Base-by-base conservation (phyloP, 1,140 invertebrate genomes). In the Brachionus sp. region DNA sequence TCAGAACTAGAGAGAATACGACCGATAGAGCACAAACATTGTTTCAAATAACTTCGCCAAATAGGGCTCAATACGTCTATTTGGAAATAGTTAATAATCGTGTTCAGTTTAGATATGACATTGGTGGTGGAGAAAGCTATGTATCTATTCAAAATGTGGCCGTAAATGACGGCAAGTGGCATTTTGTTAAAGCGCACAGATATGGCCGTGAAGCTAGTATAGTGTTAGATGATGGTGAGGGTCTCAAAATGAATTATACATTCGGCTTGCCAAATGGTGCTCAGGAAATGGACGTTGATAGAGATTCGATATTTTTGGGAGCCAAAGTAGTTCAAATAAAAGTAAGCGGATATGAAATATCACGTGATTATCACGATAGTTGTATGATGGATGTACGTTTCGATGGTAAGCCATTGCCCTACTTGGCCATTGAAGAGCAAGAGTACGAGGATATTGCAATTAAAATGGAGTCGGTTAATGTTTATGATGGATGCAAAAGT, bases 101-200 rank as follows among this genome's bases (percentile, higher is more conserved):
- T n/a, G 19, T 83, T 37, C 62, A 68, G 23, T 73, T 83, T 33
- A 29, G 80, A 19, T 83, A 66, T 53, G 84, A 84, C 10, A 80
- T 84, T 33, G 70, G 83, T n/a, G 50, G 33, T 10, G 62, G 70
- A n/a, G 62, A 84, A 33, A 84, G 46, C 42, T 13, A 33, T 44
- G 73, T 64, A 13, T 53, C 37, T 0, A 57, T 57, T 37, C 19
- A 50, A 5, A 84, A 39, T 57, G 10, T 94, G 93, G 78, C 92
- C 2, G 95, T 97, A 1, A 94, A 96, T 86, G 95, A 98, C 89
- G 97, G 97, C 10, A 95, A 97, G 86, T 98, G 96, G 96, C 97
- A 98, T 87, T 94, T 94, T 7, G 95, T 95, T 0, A 92, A 93
- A 25, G 84, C 89, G 66, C 84, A 86, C 16, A 92, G 97, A 83